Evolutionary conservation across 2,888 invertebrate species (phyloP).

Genomic region (Chymomyza amoena): DNA sequence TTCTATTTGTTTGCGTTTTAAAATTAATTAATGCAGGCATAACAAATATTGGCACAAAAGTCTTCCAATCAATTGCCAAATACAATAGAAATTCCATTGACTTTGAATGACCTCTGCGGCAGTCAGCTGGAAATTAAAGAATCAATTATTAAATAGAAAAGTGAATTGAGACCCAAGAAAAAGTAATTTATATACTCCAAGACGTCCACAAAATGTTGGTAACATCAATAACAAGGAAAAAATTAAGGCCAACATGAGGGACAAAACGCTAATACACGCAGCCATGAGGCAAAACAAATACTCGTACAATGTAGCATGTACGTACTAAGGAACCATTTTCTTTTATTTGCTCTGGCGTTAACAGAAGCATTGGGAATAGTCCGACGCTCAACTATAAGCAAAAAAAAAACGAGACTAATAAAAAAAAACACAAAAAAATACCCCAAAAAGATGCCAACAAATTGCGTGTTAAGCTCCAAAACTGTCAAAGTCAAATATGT

Average conservation of each 20-base stretch:
- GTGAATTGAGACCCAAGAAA: slow-evolving; percentile 1
- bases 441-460: slow-evolving; percentile 63
- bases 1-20: not conserved
- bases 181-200: slow-evolving; percentile 5
- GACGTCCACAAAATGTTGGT: slow-evolving; percentile 22
- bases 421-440: slow-evolving; percentile 7
- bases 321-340: slow-evolving; percentile 28
- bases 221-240: slow-evolving; percentile 50
- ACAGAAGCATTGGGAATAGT: slow-evolving; percentile 15
- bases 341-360: slow-evolving; percentile 1
- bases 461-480: slow-evolving; percentile 70
- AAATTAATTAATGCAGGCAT: not conserved
- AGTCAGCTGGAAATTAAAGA: slow-evolving; percentile 31
- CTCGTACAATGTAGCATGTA: slow-evolving; percentile 47
- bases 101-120: slow-evolving; percentile 63
- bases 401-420: slow-evolving; percentile 19
- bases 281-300: slow-evolving; percentile 21
- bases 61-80: not conserved
- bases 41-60: not conserved
- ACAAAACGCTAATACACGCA: slow-evolving; percentile 1
- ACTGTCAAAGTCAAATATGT: slow-evolving; percentile 50
- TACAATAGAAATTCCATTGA: slow-evolving; percentile 42
- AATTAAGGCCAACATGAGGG: slow-evolving; percentile 43
- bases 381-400: slow-evolving; percentile 22
- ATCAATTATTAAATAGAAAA: slow-evolving; percentile 68